Evolutionary conservation across 2,888 invertebrate species (phyloP).

Genomic region (Timandra comae): DNA sequence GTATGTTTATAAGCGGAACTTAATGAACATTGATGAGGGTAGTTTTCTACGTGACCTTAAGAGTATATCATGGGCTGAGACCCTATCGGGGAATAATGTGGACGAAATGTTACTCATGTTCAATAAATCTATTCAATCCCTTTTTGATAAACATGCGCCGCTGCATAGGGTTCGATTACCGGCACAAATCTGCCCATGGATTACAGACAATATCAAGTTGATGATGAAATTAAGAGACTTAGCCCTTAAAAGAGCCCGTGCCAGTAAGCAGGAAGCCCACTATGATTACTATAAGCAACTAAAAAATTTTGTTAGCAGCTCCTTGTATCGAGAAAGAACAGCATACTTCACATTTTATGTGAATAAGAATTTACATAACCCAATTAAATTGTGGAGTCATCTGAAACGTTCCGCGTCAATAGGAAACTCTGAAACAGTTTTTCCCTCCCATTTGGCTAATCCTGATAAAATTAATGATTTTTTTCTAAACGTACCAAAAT

Average conservation of each 20-base stretch:
- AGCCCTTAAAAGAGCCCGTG: not conserved
- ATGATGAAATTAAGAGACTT: slow-evolving; percentile 4
- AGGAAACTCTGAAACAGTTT: not conserved
- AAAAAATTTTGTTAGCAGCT: not conserved
- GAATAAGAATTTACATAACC: slow-evolving; percentile 1
- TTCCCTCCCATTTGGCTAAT: not conserved
- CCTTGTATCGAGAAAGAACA: not conserved
- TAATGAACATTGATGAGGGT: not conserved
- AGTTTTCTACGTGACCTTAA: not conserved
- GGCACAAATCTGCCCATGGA: not conserved
- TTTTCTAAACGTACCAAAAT: not conserved
- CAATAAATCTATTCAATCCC: not conserved
- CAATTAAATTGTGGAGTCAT: slow-evolving; percentile 2
- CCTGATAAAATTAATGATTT: not conserved
- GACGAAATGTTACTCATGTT: not conserved
- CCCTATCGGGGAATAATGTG: not conserved
- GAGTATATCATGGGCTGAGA: not conserved
- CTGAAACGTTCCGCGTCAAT: not conserved
- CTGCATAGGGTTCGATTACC: not conserved
- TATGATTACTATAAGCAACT: slow-evolving; percentile 2
- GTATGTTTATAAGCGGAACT: not conserved
- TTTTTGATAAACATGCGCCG: not conserved
- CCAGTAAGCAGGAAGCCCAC: not conserved
- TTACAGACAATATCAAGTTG: slow-evolving; percentile 3
- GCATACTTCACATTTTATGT: slow-evolving; percentile 3